phyloP scores from a whole-genome alignment of 1,140 invertebrate genomes.

The Ooceraea biroi region DNA sequence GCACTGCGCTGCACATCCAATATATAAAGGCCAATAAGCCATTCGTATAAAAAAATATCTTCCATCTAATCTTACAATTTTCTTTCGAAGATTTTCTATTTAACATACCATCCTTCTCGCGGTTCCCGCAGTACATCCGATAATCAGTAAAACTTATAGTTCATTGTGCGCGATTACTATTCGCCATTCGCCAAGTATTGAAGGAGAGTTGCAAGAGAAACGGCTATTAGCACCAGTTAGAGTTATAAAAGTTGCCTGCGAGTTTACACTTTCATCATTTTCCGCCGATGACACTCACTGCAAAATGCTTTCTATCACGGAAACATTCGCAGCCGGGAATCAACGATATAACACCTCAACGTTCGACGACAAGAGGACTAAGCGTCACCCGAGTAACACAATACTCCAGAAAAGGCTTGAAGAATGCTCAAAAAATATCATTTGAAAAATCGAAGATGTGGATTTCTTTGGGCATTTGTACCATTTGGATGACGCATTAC shows the following conservation, averaged over 20 bases:
- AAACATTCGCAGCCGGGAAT: background rate
- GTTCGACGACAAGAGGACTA: background rate
- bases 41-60: no score
- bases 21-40: no score
- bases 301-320: background rate
- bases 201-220: conserved; percentile 38
- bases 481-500: background rate
- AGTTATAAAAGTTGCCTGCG: conserved; percentile 14
- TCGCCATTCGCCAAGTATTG: background rate
- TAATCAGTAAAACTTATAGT: background rate
- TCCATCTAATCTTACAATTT: no score
- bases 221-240: conserved; percentile 47
- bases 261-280: background rate
- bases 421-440: background rate
- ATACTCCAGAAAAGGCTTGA: background rate
- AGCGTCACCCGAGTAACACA: background rate
- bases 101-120: no score
- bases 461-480: background rate
- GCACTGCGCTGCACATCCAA: no score
- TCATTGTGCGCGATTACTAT: background rate
- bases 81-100: no score
- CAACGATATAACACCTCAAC: background rate
- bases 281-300: background rate
- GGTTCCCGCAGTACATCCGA: no score
- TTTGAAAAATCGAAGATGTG: background rate